phyloP scores from a whole-genome alignment of 2,888 invertebrate genomes.

The Sphinx pinastri region DNA sequence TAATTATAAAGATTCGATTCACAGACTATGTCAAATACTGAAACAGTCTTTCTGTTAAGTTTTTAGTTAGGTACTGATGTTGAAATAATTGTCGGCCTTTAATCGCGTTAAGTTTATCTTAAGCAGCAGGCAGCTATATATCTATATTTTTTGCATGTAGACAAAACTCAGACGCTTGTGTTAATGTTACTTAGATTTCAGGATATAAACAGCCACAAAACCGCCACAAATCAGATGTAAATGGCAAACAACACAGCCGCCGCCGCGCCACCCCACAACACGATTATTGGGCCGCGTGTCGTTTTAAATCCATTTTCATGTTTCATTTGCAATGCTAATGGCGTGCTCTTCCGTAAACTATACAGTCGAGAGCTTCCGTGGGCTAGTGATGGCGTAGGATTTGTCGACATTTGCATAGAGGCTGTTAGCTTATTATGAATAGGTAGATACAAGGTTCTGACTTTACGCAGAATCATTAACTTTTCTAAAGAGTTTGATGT shows the following conservation, averaged over 20 bases:
- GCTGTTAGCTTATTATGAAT: neutral
- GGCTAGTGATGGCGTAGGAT: slow-evolving; percentile 39
- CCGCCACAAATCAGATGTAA: slow-evolving; percentile 21
- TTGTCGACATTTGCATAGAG: slow-evolving; percentile 22
- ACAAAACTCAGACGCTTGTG: neutral
- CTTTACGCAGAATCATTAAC: too few relatives aligned
- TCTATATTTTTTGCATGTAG: too few relatives aligned
- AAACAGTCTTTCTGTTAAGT: too few relatives aligned
- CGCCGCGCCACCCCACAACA: slow-evolving; percentile 21
- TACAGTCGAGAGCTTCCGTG: slow-evolving; percentile 29
- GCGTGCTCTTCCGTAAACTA: slow-evolving; percentile 27
- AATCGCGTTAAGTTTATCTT: too few relatives aligned
- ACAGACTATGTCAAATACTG: too few relatives aligned
- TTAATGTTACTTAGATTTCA: neutral
- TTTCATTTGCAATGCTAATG: slow-evolving; percentile 71
- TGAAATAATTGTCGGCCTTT: too few relatives aligned
- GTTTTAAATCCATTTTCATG: slow-evolving; percentile 76
- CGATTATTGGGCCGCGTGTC: slow-evolving; percentile 48
- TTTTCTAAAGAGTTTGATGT: too few relatives aligned
- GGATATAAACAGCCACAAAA: slow-evolving; percentile 8
- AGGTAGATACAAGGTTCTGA: neutral
- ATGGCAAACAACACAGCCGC: slow-evolving; percentile 13
- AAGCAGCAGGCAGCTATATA: too few relatives aligned
- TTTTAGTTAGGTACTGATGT: too few relatives aligned
- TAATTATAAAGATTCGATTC: too few relatives aligned